Evolutionary conservation across 2,888 invertebrate species (phyloP).

Genomic region (Brenthis daphne): DNA sequence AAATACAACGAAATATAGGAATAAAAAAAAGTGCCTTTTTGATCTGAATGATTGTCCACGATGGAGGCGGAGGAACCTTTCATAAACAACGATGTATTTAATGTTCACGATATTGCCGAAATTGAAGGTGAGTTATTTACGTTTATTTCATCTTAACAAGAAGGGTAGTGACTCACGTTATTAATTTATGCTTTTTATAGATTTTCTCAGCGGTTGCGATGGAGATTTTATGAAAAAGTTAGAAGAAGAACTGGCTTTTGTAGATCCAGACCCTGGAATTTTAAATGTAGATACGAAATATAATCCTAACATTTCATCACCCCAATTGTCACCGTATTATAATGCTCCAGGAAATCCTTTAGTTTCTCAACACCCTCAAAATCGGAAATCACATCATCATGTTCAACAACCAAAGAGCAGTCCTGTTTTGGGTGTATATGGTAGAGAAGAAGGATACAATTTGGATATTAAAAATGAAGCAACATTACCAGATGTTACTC

Average conservation of each 20-base stretch:
- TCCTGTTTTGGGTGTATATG: slow-evolving; percentile 59
- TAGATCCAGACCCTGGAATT: slow-evolving; percentile 60
- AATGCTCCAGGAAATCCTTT: slow-evolving; percentile 65
- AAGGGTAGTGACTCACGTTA: slow-evolving; percentile 15
- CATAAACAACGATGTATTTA: slow-evolving; percentile 82
- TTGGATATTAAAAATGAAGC: slow-evolving; percentile 54
- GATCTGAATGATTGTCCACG: not conserved
- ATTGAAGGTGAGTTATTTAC: slow-evolving; percentile 82
- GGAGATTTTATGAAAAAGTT: slow-evolving; percentile 83
- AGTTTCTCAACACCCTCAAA: slow-evolving; percentile 66
- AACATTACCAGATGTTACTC: slow-evolving; percentile 60
- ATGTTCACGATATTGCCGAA: slow-evolving; percentile 85
- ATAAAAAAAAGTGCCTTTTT: slow-evolving; percentile 8
- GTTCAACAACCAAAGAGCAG: slow-evolving; percentile 54
- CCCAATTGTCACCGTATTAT: slow-evolving; percentile 62
- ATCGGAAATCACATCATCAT: slow-evolving; percentile 50
- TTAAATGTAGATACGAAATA: slow-evolving; percentile 62
- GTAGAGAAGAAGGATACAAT: slow-evolving; percentile 61
- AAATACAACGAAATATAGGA: not conserved
- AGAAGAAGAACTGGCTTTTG: slow-evolving; percentile 70
- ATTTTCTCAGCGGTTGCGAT: slow-evolving; percentile 86
- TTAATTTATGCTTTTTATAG: slow-evolving; percentile 59
- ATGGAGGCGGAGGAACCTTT: slow-evolving; percentile 72
- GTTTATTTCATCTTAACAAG: not conserved
- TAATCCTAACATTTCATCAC: slow-evolving; percentile 53